phyloP scores from a whole-genome alignment of 2,888 invertebrate species.

The Standfussiana lucernea region DNA sequence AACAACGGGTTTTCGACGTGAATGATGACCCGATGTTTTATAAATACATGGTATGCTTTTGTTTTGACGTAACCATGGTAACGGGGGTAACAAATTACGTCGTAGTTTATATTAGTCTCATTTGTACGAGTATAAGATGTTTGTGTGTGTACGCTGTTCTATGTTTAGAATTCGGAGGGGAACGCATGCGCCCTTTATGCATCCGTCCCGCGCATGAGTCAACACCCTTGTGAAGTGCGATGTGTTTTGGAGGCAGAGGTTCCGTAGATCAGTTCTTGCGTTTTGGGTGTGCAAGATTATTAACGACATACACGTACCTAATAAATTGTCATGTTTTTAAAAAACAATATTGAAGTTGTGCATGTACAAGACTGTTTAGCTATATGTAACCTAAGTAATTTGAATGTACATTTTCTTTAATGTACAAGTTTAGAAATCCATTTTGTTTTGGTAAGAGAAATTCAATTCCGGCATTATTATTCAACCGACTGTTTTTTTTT shows the following conservation, averaged over 20 bases:
- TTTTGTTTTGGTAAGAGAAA: neutral
- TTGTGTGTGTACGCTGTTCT: conserved; percentile 43
- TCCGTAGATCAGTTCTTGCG: conserved; percentile 28
- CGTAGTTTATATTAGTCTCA: conserved; percentile 3
- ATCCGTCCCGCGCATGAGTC: conserved; percentile 69
- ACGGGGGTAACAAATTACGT: conserved; percentile 4
- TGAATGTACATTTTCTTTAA: neutral
- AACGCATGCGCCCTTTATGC: conserved; percentile 75
- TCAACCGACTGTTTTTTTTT: neutral
- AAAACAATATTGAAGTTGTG: neutral
- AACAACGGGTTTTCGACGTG: neutral
- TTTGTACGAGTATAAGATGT: neutral
- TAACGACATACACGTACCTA: neutral
- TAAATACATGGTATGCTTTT: neutral
- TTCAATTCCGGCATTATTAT: neutral
- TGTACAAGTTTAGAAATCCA: neutral
- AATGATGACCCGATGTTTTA: neutral
- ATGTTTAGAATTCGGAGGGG: conserved; percentile 69
- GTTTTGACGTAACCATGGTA: conserved; percentile 48
- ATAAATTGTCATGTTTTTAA: neutral
- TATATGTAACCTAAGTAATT: neutral
- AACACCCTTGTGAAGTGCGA: conserved; percentile 49
- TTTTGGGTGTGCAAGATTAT: neutral
- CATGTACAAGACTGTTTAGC: neutral
- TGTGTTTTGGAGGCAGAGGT: conserved; percentile 23